phyloP scores from a whole-genome alignment of 2,113 vertebrate genomes.

The Vireo altiloquus region DNA sequence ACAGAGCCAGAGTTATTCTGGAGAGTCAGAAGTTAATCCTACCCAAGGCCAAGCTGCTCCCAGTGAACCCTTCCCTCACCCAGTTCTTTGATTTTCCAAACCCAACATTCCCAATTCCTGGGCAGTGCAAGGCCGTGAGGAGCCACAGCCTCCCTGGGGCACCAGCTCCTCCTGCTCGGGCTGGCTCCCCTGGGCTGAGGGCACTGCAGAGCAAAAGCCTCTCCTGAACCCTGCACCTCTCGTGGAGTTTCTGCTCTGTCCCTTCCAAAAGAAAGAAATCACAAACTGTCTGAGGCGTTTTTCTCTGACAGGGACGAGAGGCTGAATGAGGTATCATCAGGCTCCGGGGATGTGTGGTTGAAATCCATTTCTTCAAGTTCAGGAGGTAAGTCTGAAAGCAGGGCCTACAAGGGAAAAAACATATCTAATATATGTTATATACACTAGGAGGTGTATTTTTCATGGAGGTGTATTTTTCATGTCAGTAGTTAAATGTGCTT shows the following conservation, averaged over 20 bases:
- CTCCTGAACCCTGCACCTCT: slow-evolving; percentile 28
- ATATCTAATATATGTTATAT: background rate
- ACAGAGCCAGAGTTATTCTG: slow-evolving; percentile 32
- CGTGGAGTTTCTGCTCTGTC: background rate
- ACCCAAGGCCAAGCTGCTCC: slow-evolving; percentile 18
- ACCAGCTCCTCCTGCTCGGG: background rate
- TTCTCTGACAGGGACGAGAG: slow-evolving; percentile 91
- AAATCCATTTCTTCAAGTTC: slow-evolving; percentile 89
- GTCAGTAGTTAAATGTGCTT: background rate
- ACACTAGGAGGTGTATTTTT: background rate
- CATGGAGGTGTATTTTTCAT: background rate
- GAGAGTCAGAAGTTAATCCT: slow-evolving; percentile 44
- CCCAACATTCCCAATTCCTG: background rate
- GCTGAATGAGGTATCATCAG: slow-evolving; percentile 80
- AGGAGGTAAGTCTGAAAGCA: slow-evolving; percentile 94
- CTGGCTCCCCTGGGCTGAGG: slow-evolving; percentile 36
- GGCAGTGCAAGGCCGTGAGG: background rate
- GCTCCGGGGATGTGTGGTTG: slow-evolving; percentile 73
- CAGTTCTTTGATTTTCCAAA: slow-evolving; percentile 2
- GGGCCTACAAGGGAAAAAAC: slow-evolving; percentile 75
- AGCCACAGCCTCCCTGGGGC: background rate
- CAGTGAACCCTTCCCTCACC: slow-evolving; percentile 32
- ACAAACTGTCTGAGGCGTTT: slow-evolving; percentile 78
- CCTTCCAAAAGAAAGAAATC: slow-evolving; percentile 26
- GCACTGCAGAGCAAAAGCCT: slow-evolving; percentile 10